Evolutionary conservation across 2,797 vertebrate species (phyloP).

Genomic region (Schizopygopsis pylzovi): DNA sequence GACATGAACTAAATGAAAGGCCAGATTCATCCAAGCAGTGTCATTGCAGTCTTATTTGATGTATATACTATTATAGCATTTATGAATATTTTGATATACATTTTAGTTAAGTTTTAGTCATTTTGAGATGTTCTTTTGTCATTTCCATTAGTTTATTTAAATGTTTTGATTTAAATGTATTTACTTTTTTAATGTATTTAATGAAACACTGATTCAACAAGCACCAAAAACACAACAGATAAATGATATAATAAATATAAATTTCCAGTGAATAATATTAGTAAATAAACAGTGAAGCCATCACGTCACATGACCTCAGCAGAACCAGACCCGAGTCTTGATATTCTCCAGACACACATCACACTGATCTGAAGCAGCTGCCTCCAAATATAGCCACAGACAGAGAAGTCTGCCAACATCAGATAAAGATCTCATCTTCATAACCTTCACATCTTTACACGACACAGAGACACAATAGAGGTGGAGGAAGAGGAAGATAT

Average conservation of each 20-base stretch:
- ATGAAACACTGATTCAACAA: neutral
- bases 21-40: neutral
- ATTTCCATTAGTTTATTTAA: neutral
- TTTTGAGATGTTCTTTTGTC: neutral
- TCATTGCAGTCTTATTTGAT: neutral
- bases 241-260: neutral
- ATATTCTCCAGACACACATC: neutral
- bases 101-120: neutral
- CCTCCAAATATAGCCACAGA: conserved; percentile 3
- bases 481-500: too few species aligned
- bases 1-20: neutral
- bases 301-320: neutral
- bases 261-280: neutral
- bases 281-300: neutral
- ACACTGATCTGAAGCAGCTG: conserved; percentile 14
- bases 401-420: neutral
- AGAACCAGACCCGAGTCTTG: neutral
- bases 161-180: too few species aligned
- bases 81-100: neutral
- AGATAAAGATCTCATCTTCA: neutral
- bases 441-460: neutral
- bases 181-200: neutral
- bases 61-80: neutral
- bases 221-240: neutral
- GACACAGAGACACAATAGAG: neutral